Conservation (phyloP, 2,888 invertebrate genomes). For the Horisme vitalbata region DNA sequence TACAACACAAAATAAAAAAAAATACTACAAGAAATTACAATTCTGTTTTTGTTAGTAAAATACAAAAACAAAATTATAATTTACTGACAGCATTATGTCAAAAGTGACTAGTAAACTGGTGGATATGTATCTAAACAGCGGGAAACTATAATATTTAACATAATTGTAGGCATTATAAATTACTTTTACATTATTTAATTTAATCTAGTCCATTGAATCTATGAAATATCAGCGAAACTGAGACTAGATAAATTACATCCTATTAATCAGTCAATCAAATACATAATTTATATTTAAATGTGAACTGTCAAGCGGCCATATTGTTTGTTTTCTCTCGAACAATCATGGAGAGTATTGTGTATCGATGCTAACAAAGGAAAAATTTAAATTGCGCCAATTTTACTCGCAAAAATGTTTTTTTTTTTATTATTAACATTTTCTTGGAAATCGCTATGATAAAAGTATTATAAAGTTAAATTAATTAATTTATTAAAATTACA, state of each 20-base stretch:
- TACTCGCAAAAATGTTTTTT: not conserved
- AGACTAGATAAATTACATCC: constrained; percentile 66
- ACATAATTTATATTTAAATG: constrained; percentile 37
- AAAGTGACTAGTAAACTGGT: constrained; percentile 41
- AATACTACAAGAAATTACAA: not conserved
- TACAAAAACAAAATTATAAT: constrained; percentile 3
- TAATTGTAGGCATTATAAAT: constrained; percentile 34
- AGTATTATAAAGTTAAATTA: too few relatives aligned
- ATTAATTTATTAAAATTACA: constrained; percentile 17
- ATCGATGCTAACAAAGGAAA: too few relatives aligned
- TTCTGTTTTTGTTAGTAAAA: too few relatives aligned
- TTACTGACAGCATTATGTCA: constrained; percentile 2
- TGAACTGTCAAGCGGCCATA: too few relatives aligned
- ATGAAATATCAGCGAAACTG: constrained; percentile 37
- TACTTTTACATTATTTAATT: constrained; percentile 34
- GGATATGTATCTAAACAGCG: constrained; percentile 57
- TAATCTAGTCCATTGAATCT: constrained; percentile 28
- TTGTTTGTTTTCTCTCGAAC: too few relatives aligned
- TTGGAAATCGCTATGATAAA: too few relatives aligned
- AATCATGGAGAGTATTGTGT: too few relatives aligned
- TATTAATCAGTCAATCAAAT: constrained; percentile 69
- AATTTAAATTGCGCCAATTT: not conserved
- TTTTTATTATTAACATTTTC: too few relatives aligned
- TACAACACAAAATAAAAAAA: not conserved
- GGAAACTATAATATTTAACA: constrained; percentile 7